Percentiles rank a stretch among this genome's conserved stretches.
These are phyloP conservation scores for Brotula barbata DNA, from an alignment of 2,797 vertebrate species.

Conservation along the genomic window DNA sequence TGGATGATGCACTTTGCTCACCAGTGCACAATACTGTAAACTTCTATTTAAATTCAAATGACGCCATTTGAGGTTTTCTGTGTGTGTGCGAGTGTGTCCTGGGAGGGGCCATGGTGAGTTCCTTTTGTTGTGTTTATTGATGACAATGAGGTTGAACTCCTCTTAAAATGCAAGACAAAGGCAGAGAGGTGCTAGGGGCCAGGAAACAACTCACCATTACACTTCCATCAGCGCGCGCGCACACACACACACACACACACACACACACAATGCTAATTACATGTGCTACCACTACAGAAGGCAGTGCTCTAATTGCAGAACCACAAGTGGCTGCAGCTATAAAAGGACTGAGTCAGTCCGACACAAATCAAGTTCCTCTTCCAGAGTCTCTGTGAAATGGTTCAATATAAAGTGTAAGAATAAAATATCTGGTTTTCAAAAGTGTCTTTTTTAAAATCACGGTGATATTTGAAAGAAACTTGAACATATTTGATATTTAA, in stretches of 20 bases:
- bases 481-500: too few species aligned
- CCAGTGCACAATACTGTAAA: constrained; percentile 61
- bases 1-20: constrained; percentile 68
- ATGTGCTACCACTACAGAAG: constrained; percentile 40
- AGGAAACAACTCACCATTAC: constrained; percentile 56
- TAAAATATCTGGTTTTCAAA: too few species aligned
- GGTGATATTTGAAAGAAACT: too few species aligned
- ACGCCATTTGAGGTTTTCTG: constrained; percentile 50
- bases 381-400: too few species aligned
- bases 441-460: too few species aligned
- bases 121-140: constrained; percentile 64
- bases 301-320: constrained; percentile 50
- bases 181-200: constrained; percentile 56
- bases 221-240: constrained; percentile 32
- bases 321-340: constrained; percentile 53
- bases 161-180: constrained; percentile 71
- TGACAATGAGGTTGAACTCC: constrained; percentile 61
- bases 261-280: constrained; percentile 46
- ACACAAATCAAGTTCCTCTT: too few species aligned
- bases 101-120: constrained; percentile 28
- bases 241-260: constrained; percentile 10
- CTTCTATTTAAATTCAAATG: constrained; percentile 76
- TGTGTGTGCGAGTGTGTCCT: constrained; percentile 22
- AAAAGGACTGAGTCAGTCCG: constrained; percentile 48
- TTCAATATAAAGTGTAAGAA: too few species aligned